Conservation (phyloP, 2,888 invertebrate species). For the Caenorhabditis sp. region DNA sequence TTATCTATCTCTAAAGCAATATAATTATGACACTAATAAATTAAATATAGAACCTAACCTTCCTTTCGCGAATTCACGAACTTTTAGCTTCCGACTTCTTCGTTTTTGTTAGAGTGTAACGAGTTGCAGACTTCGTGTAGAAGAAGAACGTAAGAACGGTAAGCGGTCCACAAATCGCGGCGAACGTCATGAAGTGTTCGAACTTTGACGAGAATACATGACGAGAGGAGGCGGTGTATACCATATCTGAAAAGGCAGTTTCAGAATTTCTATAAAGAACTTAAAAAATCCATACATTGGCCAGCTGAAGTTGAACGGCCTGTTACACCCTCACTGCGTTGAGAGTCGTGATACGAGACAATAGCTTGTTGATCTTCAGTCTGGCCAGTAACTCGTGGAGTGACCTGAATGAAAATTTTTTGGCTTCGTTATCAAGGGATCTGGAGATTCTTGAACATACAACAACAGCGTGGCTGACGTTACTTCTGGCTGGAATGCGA, state of each 20-base stretch:
- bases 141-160: conserved; percentile 10
- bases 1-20: conserved; percentile 2
- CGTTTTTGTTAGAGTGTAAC: background rate
- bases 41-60: background rate
- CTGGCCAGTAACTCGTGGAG: background rate
- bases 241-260: background rate
- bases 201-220: background rate
- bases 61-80: background rate
- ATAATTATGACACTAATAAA: conserved; percentile 7
- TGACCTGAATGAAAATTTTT: background rate
- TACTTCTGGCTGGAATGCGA: conserved; percentile 11
- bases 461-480: conserved; percentile 16
- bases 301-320: background rate
- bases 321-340: background rate
- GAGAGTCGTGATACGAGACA: background rate
- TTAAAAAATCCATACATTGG: no score
- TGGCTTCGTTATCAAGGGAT: no score
- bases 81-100: background rate
- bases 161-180: conserved; percentile 1
- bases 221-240: background rate
- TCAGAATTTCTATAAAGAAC: no score
- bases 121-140: background rate
- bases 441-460: background rate
- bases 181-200: conserved; percentile 7
- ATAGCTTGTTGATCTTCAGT: background rate